These are phyloP conservation scores for Lethenteron camtschaticum DNA, from an alignment of 2,113 vertebrate species.

Conservation along the genomic window DNA sequence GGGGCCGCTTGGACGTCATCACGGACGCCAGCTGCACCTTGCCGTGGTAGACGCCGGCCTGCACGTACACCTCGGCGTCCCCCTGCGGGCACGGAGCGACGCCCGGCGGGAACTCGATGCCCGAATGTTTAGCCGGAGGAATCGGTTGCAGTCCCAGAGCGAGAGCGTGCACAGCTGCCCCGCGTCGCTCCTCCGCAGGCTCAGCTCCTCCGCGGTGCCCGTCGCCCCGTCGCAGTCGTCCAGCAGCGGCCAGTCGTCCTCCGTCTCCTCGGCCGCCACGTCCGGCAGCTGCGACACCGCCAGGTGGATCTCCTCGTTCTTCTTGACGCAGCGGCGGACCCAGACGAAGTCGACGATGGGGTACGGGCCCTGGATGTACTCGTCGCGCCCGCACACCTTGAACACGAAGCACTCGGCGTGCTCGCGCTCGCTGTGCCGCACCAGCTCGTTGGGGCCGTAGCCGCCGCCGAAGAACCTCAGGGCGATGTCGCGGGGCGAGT, in stretches of 20 bases:
- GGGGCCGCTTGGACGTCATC: conserved; percentile 53
- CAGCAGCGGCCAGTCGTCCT: conserved; percentile 84
- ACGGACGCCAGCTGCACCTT: conserved; percentile 75
- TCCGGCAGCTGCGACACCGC: conserved; percentile 52
- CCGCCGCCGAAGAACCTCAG: conserved; percentile 69
- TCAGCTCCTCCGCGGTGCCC: conserved; percentile 78
- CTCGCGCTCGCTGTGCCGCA: conserved; percentile 39
- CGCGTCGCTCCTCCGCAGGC: conserved; percentile 78
- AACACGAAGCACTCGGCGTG: conserved; percentile 47
- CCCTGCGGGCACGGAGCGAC: conserved; percentile 34
- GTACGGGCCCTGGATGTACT: conserved; percentile 60
- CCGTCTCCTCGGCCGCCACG: conserved; percentile 44
- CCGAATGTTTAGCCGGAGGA: conserved; percentile 79
- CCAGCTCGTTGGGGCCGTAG: conserved; percentile 55
- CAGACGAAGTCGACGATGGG: conserved; percentile 72
- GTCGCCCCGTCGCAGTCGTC: conserved; percentile 86
- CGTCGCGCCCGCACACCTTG: conserved; percentile 74
- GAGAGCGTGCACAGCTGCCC: conserved; percentile 91
- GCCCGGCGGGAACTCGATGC: conserved; percentile 52
- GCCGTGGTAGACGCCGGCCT: conserved; percentile 81
- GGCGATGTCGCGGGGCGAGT: conserved; percentile 50
- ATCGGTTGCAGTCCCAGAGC: conserved; percentile 86
- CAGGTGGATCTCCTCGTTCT: conserved; percentile 71
- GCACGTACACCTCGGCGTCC: conserved; percentile 61
- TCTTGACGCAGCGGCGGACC: conserved; percentile 80